These are phyloP conservation scores for Pseudochromis fuscus DNA, from an alignment of 2,797 vertebrate species.

Conservation along the genomic window DNA sequence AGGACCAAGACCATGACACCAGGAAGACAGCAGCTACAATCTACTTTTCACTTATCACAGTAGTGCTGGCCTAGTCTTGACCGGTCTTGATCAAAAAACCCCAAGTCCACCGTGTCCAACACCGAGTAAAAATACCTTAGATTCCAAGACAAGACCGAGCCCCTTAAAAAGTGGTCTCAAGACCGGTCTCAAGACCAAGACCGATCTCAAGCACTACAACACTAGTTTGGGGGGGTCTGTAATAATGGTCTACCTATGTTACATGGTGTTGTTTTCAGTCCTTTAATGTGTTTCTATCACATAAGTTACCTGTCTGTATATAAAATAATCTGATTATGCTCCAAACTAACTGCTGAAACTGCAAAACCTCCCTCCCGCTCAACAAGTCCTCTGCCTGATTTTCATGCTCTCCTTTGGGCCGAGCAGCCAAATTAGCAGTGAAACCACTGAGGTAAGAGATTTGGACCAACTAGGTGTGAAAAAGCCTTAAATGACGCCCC, in stretches of 20 bases:
- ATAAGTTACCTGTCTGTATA: slow-evolving; percentile 1
- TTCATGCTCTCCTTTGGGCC: slow-evolving; percentile 7
- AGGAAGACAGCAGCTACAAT: too few species aligned
- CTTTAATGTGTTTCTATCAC: neutral
- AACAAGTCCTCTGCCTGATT: neutral
- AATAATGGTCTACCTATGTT: neutral
- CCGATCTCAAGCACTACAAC: too few species aligned
- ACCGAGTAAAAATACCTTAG: too few species aligned
- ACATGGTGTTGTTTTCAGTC: neutral
- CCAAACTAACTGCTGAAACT: slow-evolving; percentile 3
- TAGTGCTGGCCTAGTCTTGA: too few species aligned
- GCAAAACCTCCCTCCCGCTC: neutral
- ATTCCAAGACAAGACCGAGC: too few species aligned
- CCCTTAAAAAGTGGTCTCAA: too few species aligned
- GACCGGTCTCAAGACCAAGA: too few species aligned
- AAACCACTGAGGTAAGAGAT: slow-evolving; percentile 44
- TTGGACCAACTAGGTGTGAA: slow-evolving; percentile 54
- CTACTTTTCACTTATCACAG: too few species aligned
- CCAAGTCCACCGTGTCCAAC: too few species aligned
- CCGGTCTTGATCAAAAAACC: too few species aligned
- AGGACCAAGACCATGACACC: too few species aligned
- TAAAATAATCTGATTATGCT: neutral
- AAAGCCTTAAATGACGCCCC: slow-evolving; percentile 42
- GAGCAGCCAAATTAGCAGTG: slow-evolving; percentile 28
- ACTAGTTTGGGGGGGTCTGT: too few species aligned